Evolutionary conservation across 2,888 invertebrate genomes (phyloP).

Genomic region (Athalia cordata): DNA sequence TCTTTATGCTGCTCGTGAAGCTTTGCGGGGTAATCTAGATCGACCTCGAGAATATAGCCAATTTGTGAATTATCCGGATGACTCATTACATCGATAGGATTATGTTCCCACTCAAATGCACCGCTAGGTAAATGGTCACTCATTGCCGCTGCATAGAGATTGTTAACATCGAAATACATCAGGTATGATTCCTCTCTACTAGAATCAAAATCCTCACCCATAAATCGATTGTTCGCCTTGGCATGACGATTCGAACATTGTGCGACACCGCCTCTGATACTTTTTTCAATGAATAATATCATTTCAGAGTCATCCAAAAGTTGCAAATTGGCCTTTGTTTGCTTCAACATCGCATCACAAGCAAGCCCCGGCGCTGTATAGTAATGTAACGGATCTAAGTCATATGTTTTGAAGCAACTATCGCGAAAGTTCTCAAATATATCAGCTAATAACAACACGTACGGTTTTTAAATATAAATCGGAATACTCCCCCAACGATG

Average conservation of each 20-base stretch:
- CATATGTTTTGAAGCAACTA: slow-evolving; percentile 48
- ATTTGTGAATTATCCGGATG: slow-evolving; percentile 33
- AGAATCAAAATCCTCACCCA: slow-evolving; percentile 48
- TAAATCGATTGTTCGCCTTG: slow-evolving; percentile 66
- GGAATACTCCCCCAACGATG: slow-evolving; percentile 58
- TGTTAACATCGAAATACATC: slow-evolving; percentile 35
- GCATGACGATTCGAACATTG: slow-evolving; percentile 62
- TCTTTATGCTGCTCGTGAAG: too few relatives aligned
- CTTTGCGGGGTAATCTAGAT: too few relatives aligned
- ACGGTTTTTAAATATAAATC: slow-evolving; percentile 58
- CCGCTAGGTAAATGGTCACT: slow-evolving; percentile 57
- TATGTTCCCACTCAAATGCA: slow-evolving; percentile 60
- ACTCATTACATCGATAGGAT: slow-evolving; percentile 3
- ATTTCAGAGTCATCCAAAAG: slow-evolving; percentile 66
- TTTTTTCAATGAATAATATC: slow-evolving; percentile 61
- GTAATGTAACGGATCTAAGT: slow-evolving; percentile 64
- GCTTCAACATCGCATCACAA: slow-evolving; percentile 44
- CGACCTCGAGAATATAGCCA: too few relatives aligned
- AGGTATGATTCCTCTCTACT: too few relatives aligned
- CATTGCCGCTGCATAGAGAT: slow-evolving; percentile 55
- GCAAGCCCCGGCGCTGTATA: slow-evolving; percentile 62
- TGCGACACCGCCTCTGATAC: slow-evolving; percentile 62
- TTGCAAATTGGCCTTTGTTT: slow-evolving; percentile 60
- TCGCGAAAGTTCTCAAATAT: slow-evolving; percentile 64
- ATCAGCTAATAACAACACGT: slow-evolving; percentile 54